Evolutionary conservation across 2,113 vertebrate species (phyloP).

Genomic region (Ia io): DNA sequence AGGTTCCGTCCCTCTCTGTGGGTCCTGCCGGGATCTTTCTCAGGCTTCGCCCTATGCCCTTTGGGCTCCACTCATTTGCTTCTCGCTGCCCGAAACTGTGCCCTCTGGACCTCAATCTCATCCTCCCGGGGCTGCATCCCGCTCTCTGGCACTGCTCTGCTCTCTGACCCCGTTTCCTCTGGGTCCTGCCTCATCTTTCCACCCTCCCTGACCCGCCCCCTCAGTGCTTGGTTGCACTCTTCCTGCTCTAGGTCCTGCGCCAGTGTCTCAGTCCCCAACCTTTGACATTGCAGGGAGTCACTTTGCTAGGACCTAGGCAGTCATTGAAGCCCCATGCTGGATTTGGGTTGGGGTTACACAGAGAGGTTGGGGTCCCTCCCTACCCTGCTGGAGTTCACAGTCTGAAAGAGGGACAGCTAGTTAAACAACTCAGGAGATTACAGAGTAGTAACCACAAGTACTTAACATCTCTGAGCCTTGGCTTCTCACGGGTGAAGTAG

Average conservation of each 20-base stretch:
- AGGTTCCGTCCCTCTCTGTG: background rate
- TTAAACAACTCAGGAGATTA: background rate
- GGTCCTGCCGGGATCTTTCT: background rate
- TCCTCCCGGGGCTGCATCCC: background rate
- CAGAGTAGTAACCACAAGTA: background rate
- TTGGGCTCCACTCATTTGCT: background rate
- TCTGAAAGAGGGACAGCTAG: background rate
- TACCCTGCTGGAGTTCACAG: background rate
- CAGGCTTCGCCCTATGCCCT: background rate
- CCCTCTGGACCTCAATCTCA: background rate
- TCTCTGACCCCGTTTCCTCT: background rate
- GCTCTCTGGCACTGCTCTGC: background rate
- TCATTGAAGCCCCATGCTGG: background rate
- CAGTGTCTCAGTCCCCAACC: background rate
- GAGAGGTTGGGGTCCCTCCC: background rate
- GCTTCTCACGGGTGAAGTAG: background rate
- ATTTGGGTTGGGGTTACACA: background rate
- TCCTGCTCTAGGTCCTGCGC: background rate
- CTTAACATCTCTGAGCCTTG: background rate
- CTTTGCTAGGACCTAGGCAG: background rate
- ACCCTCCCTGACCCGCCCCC: fast-evolving
- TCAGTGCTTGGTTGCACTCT: background rate
- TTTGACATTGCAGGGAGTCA: background rate
- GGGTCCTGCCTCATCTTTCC: background rate
- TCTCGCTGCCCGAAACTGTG: background rate